Evolutionary conservation across 2,888 invertebrate species (phyloP).

Genomic region (Zaprionus obscuricornis): DNA sequence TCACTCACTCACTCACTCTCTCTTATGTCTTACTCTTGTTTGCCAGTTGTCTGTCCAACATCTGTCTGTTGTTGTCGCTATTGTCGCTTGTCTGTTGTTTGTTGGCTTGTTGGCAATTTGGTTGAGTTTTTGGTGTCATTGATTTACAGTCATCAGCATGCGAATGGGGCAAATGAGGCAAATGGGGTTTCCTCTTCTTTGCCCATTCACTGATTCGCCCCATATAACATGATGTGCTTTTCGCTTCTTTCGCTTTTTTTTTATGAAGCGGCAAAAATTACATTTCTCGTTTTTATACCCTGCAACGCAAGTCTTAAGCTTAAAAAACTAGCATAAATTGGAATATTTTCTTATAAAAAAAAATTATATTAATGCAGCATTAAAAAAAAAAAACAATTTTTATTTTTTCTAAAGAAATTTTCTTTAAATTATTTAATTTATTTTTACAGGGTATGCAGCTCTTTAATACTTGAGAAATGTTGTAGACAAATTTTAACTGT

Average conservation of each 20-base stretch:
- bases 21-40: constrained; percentile 5
- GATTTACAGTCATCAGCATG: constrained; percentile 60
- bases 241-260: too few species aligned
- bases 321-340: too few species aligned
- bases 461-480: not conserved
- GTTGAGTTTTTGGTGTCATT: constrained; percentile 53
- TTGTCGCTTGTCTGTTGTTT: not conserved
- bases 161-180: constrained; percentile 47
- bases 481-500: constrained; percentile 16
- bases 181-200: not conserved
- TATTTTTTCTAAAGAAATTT: constrained; percentile 6
- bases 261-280: constrained; percentile 64
- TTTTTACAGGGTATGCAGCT: constrained; percentile 39
- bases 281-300: constrained; percentile 19
- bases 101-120: constrained; percentile 60
- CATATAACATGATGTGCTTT: constrained; percentile 59
- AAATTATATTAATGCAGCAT: too few species aligned
- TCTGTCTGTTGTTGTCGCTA: constrained; percentile 1
- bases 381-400: too few species aligned
- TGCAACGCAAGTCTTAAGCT: constrained; percentile 8
- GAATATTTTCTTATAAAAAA: too few species aligned
- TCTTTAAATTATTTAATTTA: not conserved
- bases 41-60: constrained; percentile 7
- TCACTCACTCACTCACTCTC: too few species aligned
- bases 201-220: constrained; percentile 8